These are phyloP conservation scores for Podarcis siculus DNA, from an alignment of 2,797 vertebrate species.

Conservation along the genomic window DNA sequence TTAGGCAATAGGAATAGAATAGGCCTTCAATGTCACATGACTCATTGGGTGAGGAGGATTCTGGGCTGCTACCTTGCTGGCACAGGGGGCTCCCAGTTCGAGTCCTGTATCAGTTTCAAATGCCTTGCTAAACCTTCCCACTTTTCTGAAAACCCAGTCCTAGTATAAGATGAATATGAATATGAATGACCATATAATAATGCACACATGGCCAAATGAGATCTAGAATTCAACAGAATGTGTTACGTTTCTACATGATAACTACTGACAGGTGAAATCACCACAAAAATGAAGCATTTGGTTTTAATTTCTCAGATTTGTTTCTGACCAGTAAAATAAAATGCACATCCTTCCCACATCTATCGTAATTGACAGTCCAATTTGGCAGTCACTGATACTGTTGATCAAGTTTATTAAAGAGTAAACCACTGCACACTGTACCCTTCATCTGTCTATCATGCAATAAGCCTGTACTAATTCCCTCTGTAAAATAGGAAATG, in stretches of 20 bases:
- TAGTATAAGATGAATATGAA: neutral
- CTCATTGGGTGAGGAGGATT: neutral
- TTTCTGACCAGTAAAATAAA: neutral
- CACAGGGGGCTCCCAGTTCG: neutral
- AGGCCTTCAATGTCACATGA: too few species aligned
- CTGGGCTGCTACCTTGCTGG: neutral
- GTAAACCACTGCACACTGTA: constrained; percentile 46
- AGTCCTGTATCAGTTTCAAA: neutral
- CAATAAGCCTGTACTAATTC: constrained; percentile 62
- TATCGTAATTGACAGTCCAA: constrained; percentile 30
- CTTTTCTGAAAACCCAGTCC: neutral
- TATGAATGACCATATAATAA: neutral
- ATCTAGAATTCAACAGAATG: neutral
- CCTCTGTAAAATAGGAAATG: constrained; percentile 50
- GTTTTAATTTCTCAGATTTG: neutral
- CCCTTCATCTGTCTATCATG: constrained; percentile 52
- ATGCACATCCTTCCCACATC: neutral
- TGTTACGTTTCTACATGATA: neutral
- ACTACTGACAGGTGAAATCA: neutral
- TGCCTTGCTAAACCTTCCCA: neutral
- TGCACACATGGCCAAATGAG: too few species aligned
- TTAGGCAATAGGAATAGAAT: neutral
- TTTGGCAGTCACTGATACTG: constrained; percentile 38
- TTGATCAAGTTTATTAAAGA: constrained; percentile 58
- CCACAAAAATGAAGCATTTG: neutral